Conservation (phyloP, 1,140 invertebrate genomes). For the Nebria ingens region DNA sequence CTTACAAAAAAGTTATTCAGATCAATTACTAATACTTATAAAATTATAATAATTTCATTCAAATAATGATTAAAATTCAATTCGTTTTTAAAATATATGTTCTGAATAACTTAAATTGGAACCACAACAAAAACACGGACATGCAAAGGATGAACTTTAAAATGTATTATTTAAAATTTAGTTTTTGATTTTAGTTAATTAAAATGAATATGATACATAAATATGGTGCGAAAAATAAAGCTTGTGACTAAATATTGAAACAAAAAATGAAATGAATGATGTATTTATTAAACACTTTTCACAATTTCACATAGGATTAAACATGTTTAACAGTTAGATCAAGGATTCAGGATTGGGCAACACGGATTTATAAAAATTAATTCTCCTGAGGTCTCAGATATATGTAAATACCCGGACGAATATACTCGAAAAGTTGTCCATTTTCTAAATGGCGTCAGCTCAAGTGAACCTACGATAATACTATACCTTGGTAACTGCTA, state of each 20-base stretch:
- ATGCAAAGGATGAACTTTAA: too few species aligned
- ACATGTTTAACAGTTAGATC: not conserved
- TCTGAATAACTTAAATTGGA: too few species aligned
- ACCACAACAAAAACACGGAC: too few species aligned
- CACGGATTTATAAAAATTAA: not conserved
- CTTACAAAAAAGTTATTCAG: too few species aligned
- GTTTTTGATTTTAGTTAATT: too few species aligned
- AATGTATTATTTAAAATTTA: too few species aligned
- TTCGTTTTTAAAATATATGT: too few species aligned
- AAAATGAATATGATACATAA: not conserved
- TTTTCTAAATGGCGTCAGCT: too few species aligned
- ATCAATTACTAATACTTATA: too few species aligned
- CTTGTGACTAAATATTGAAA: not conserved
- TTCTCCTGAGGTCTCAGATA: not conserved
- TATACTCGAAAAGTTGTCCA: too few species aligned
- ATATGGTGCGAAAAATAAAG: not conserved
- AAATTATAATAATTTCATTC: too few species aligned
- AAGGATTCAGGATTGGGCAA: not conserved
- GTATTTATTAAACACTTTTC: not conserved
- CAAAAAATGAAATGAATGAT: slow-evolving; percentile 1
- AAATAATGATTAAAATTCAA: too few species aligned
- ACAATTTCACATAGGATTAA: not conserved
- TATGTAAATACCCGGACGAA: not conserved
- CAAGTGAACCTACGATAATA: not conserved
- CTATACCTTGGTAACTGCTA: slow-evolving; percentile 1